Evolutionary conservation across 2,113 vertebrate species (phyloP), one percentile per base, ranked within the genome.

Genomic region (Thryonomys swinderianus): DNA sequence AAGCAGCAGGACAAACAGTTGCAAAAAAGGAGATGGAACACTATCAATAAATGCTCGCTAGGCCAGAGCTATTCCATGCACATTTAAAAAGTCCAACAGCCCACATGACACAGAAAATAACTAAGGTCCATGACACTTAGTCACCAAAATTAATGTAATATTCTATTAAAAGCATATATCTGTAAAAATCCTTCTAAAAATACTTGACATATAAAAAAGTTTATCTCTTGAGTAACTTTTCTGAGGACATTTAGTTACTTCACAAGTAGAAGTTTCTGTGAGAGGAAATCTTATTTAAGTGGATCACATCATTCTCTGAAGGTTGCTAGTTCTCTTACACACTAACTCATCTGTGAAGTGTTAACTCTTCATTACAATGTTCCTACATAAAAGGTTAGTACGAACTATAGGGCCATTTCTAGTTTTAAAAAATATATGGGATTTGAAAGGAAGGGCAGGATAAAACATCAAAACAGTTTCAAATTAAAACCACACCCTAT

Each of bases 221-320:
- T 73, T 93, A 94, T 74, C 64, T 96, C 69, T 71, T 69, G 40
- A 76, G 64, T 66, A 90, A 94, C 74, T 92, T 96, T 95, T 81
- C 94, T 90, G 34, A 94, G 61, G 76, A 88, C 57, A 88, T 40
- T 78, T 73, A 74, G 81, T 71, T 51, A 83, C 9, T 83, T 94
- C 40, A 73, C 25, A 92, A 86, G 30, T 9, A 78, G 40, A 89
- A 53, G 45, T n/a, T 86, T 42, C 37, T 78, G 80, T 78, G 45
- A 73, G 10, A 81, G 51, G 53, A 71, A 95, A 87, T 57, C 76
- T 42, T 92, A 71, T 51, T 32, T 74, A 64, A 71, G 23, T 2
- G 85, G 34, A 85, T 34, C 61, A 13, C 9, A 85, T 13, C 66
- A 66, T 53, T 93, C 73, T 71, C 64, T 90, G n/a, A 91, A 48